Percentiles rank a stretch among this genome's conserved stretches.
Evolutionary conservation across 2,888 invertebrate genomes (phyloP).

Genomic region (Ornithoptera alexandrae): DNA sequence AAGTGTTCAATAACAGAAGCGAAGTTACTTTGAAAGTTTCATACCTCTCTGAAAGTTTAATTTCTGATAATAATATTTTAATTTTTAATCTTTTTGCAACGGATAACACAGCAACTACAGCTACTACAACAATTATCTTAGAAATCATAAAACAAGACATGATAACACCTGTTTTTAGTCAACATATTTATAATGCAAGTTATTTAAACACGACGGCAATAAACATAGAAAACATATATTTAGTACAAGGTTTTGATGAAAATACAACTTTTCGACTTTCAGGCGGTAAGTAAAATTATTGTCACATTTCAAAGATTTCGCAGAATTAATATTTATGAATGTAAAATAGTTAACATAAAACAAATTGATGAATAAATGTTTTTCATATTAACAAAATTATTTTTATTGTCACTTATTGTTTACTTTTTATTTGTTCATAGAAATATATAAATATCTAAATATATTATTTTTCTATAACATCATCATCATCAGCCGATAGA

Average conservation of each 20-base stretch:
- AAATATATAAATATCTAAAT: too few relatives aligned
- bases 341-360: too few relatives aligned
- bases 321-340: too few relatives aligned
- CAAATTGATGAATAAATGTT: too few relatives aligned
- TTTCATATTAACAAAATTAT: too few relatives aligned
- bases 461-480: too few relatives aligned
- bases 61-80: conserved; percentile 52
- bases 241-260: conserved; percentile 54
- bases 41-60: conserved; percentile 46
- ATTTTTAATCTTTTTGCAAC: conserved; percentile 54
- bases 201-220: conserved; percentile 41
- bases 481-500: too few relatives aligned
- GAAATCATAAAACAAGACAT: conserved; percentile 59
- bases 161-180: conserved; percentile 54
- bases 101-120: conserved; percentile 47
- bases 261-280: conserved; percentile 50
- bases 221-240: conserved; percentile 46
- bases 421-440: too few relatives aligned
- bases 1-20: conserved; percentile 38
- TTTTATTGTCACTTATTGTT: too few relatives aligned
- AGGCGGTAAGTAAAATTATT: conserved; percentile 50
- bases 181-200: conserved; percentile 50
- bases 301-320: not conserved
- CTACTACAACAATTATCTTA: conserved; percentile 53
- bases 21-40: conserved; percentile 42